Conservation (phyloP, 2,797 vertebrate species). For the Enteromius anoplus region DNA sequence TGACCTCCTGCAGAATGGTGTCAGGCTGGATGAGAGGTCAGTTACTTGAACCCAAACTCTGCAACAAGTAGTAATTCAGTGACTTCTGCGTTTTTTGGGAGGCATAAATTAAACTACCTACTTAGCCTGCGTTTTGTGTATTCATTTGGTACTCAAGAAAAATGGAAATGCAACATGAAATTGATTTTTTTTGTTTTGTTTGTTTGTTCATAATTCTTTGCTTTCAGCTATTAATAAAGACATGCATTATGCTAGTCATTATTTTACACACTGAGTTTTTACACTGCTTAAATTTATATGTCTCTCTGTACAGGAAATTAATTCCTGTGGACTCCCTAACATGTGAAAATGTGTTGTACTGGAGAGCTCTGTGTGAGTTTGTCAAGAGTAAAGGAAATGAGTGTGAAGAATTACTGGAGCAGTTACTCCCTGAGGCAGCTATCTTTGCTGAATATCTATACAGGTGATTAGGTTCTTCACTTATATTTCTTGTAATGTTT, state of each 20-base stretch:
- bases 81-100: not conserved
- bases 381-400: constrained; percentile 87
- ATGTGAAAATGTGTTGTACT: constrained; percentile 89
- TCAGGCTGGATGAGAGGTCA: constrained; percentile 84
- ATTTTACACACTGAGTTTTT: not conserved
- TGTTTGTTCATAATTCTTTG: not conserved
- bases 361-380: constrained; percentile 91
- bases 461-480: constrained; percentile 74
- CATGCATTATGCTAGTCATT: not conserved
- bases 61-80: not conserved
- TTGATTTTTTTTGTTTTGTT: not conserved
- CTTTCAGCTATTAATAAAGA: not conserved
- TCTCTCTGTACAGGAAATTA: constrained; percentile 76
- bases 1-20: constrained; percentile 78
- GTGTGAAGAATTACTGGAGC: constrained; percentile 87
- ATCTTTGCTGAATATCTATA: constrained; percentile 87
- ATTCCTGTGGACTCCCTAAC: constrained; percentile 85
- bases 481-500: not conserved
- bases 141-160: not conserved
- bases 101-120: not conserved
- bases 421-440: constrained; percentile 88
- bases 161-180: not conserved
- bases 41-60: not conserved
- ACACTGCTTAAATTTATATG: not conserved
- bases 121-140: not conserved